Percentiles rank a stretch among this genome's conserved stretches.
Conservation (phyloP, 2,888 invertebrate species). For the Phortica magna region DNA sequence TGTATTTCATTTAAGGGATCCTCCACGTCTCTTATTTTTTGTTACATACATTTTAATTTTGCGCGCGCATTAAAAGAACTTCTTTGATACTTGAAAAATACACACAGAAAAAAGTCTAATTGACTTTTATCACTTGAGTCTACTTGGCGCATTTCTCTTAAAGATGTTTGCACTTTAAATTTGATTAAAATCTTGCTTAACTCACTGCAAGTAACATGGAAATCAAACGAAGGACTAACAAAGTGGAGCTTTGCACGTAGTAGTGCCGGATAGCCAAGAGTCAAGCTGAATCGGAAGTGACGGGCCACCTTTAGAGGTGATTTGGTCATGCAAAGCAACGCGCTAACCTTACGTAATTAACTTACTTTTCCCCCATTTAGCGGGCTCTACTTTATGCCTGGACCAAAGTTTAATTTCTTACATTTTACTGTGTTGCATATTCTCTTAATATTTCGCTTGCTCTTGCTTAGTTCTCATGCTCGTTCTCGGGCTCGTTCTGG, state of each 20-base stretch:
- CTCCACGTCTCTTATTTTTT: no score
- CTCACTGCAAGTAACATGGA: slow-evolving; percentile 66
- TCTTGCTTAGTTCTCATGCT: neutral
- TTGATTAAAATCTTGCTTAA: slow-evolving; percentile 71
- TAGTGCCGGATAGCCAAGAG: no score
- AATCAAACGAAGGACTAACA: neutral
- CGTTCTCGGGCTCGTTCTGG: neutral
- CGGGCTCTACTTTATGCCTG: slow-evolving; percentile 65
- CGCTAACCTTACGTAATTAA: slow-evolving; percentile 66
- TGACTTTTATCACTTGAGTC: neutral
- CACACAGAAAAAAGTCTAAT: no score
- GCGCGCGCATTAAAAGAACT: no score
- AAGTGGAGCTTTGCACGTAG: neutral
- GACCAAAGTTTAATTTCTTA: slow-evolving; percentile 69
- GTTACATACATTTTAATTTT: no score
- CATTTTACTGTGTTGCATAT: slow-evolving; percentile 47
- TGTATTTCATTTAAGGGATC: no score
- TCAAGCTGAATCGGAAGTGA: neutral
- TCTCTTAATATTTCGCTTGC: slow-evolving; percentile 19
- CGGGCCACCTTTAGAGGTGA: neutral
- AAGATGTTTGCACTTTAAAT: slow-evolving; percentile 54
- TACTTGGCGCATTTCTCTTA: neutral
- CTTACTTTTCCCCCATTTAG: slow-evolving; percentile 51
- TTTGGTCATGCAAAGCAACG: neutral
- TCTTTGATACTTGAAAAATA: no score